These are phyloP conservation scores for Melitaea cinxia DNA, from an alignment of 1,140 invertebrate genomes.

Conservation along the genomic window DNA sequence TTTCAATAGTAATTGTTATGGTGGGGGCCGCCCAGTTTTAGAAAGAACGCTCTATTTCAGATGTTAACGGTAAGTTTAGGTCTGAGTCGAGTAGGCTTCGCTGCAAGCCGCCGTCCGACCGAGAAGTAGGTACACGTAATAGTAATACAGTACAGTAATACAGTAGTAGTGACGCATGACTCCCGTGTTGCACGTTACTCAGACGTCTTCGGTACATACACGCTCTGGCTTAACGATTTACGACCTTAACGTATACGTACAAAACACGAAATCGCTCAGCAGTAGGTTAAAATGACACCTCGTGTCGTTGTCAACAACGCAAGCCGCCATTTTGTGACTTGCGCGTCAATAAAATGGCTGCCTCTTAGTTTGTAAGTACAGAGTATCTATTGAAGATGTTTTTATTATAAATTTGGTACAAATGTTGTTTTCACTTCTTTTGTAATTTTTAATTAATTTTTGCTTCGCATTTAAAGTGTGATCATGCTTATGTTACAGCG, in stretches of 20 bases:
- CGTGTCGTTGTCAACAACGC: slow-evolving; percentile 45
- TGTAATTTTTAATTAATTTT: slow-evolving; percentile 53
- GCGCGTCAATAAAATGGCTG: slow-evolving; percentile 64
- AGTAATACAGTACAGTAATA: slow-evolving; percentile 36
- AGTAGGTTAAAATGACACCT: slow-evolving; percentile 35
- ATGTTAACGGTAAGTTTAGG: slow-evolving; percentile 80
- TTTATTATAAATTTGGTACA: slow-evolving; percentile 70
- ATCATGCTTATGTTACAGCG: slow-evolving; percentile 78
- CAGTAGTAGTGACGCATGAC: slow-evolving; percentile 54
- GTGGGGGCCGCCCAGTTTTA: slow-evolving; percentile 70
- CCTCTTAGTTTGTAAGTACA: slow-evolving; percentile 72
- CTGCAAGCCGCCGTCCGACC: slow-evolving; percentile 32
- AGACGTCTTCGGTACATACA: slow-evolving; percentile 58
- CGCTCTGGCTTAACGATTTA: slow-evolving; percentile 43
- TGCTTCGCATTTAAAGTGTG: slow-evolving; percentile 79
- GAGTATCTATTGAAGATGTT: slow-evolving; percentile 73
- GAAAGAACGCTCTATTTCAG: slow-evolving; percentile 77
- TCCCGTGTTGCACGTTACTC: slow-evolving; percentile 63
- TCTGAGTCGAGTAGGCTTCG: slow-evolving; percentile 58
- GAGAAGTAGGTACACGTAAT: slow-evolving; percentile 38
- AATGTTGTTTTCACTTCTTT: slow-evolving; percentile 59
- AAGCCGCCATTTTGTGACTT: slow-evolving; percentile 67
- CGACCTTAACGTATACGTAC: slow-evolving; percentile 36
- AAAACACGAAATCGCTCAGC: slow-evolving; percentile 34
- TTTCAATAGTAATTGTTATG: slow-evolving; percentile 64